These are phyloP conservation scores for Epinephelus awoara DNA, from an alignment of 2,797 vertebrate genomes.

Conservation along the genomic window DNA sequence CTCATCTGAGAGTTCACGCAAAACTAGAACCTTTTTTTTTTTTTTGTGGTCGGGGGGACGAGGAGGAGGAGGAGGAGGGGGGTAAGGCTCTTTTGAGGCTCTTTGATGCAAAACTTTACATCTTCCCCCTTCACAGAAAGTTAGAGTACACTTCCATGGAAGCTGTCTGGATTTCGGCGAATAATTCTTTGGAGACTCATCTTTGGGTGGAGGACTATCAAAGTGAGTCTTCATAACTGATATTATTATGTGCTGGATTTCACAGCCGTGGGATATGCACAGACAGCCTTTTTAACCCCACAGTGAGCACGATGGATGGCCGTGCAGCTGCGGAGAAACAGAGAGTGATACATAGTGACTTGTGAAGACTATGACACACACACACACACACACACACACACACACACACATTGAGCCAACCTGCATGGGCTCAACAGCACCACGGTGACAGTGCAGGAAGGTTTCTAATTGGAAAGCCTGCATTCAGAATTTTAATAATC, in stretches of 20 bases:
- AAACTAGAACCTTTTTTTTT: constrained; percentile 47
- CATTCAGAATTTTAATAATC: constrained; percentile 72
- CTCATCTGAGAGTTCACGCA: constrained; percentile 65
- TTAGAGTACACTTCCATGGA: constrained; percentile 61
- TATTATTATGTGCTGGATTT: constrained; percentile 68
- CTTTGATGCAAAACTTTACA: constrained; percentile 76
- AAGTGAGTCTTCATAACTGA: constrained; percentile 72
- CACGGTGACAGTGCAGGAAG: constrained; percentile 55
- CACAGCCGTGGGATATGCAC: constrained; percentile 29
- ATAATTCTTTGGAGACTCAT: constrained; percentile 66
- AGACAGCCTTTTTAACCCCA: constrained; percentile 6
- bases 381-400: constrained; percentile 24
- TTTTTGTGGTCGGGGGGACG: constrained; percentile 26
- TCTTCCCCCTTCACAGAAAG: constrained; percentile 66
- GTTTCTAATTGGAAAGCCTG: constrained; percentile 71
- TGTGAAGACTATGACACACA: constrained; percentile 30
- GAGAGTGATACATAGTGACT: constrained; percentile 41
- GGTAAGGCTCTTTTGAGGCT: constrained; percentile 53
- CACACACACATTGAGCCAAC: constrained; percentile 42
- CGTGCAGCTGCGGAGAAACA: constrained; percentile 24
- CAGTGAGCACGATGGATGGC: constrained; percentile 20
- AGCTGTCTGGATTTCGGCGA: constrained; percentile 54
- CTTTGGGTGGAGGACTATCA: constrained; percentile 68
- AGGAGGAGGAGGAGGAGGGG: not conserved
- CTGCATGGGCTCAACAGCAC: constrained; percentile 58